These are phyloP conservation scores for Nowickia ferox DNA, from an alignment of 2,888 invertebrate genomes.

Conservation along the genomic window DNA sequence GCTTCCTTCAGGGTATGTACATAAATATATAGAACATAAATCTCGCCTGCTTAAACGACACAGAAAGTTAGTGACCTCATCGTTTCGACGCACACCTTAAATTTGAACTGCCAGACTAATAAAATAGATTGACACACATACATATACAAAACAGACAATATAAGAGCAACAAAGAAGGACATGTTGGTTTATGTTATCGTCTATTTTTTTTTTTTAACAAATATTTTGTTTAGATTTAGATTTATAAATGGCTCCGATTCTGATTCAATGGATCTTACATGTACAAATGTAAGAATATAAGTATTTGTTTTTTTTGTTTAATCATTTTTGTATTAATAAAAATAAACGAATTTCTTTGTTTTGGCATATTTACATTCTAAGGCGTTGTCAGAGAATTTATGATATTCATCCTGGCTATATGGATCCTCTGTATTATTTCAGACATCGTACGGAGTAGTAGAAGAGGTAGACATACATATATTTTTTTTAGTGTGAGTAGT, in stretches of 20 bases:
- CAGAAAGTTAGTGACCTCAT: neutral
- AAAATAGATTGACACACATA: constrained; percentile 28
- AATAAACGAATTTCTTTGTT: constrained; percentile 49
- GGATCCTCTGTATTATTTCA: constrained; percentile 76
- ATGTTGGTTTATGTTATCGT: constrained; percentile 38
- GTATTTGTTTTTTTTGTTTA: neutral
- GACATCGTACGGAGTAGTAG: constrained; percentile 56
- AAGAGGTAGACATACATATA: constrained; percentile 43
- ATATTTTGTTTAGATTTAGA: constrained; percentile 41
- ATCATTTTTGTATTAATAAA: constrained; percentile 19
- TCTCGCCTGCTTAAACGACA: neutral
- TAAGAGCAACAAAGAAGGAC: constrained; percentile 30
- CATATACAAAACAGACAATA: constrained; percentile 15
- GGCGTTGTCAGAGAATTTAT: constrained; percentile 90
- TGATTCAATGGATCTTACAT: constrained; percentile 57
- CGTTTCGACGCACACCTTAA: constrained; percentile 5
- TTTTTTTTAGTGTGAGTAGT: constrained; percentile 26
- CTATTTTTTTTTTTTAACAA: constrained; percentile 9
- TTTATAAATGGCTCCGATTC: constrained; percentile 38
- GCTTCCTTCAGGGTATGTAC: no score
- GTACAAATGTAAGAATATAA: constrained; percentile 15
- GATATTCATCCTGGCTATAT: constrained; percentile 90
- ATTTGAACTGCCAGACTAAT: constrained; percentile 29
- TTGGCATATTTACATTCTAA: constrained; percentile 88
- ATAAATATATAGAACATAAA: neutral